Evolutionary conservation across 2,113 vertebrate species (phyloP), one percentile per base, ranked within the genome.

Genomic region (Alouatta palliata): DNA sequence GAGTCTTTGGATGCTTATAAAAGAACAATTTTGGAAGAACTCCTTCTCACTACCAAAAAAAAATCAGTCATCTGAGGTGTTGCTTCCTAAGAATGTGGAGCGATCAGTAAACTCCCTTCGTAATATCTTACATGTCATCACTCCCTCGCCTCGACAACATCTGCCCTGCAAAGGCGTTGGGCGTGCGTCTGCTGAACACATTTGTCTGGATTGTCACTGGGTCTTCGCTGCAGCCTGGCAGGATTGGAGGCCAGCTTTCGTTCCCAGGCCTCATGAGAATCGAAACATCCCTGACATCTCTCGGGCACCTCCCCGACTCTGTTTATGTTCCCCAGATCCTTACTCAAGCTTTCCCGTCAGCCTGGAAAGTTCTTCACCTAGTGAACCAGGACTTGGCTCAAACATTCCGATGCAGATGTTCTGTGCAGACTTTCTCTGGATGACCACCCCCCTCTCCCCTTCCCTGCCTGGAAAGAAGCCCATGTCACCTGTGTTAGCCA

Each of bases 61-160:
- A 52, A 40, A 6, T 5, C 61, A 9, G 19, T n/a, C 82, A 14
- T 9, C 37, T 19, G 68, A 54, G 49, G 14, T 25, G 70, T 35
- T 58, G 5, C 47, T 47, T 40, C 76, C 13, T 10, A 61, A 49
- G 58, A 37, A 68, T 17, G 70, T 6, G 6, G 83, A 71, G 45
- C 45, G 11, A 25, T 2, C 11, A 49, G 3, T 5, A 17, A 21
- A 21, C 70, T 30, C 1, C 16, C 4, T 37, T 61, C 27, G 2
- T 14, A 6, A 0, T 1, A 3, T 45, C 40, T n/a, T 30, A 0
- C 11, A 3, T n/a, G 19, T 71, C 40, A 2, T 0, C 0, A 23
- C 61, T 35, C 13, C 13, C 13, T 37, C 49, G 2, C 7, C 40
- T 49, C 9, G 25, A n/a, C 54, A n/a, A 6, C 3, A 0, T 32